Evolutionary conservation across 1,140 invertebrate genomes (phyloP), one percentile per base, ranked within the genome.

Genomic region (Hydropsyche tenuis): DNA sequence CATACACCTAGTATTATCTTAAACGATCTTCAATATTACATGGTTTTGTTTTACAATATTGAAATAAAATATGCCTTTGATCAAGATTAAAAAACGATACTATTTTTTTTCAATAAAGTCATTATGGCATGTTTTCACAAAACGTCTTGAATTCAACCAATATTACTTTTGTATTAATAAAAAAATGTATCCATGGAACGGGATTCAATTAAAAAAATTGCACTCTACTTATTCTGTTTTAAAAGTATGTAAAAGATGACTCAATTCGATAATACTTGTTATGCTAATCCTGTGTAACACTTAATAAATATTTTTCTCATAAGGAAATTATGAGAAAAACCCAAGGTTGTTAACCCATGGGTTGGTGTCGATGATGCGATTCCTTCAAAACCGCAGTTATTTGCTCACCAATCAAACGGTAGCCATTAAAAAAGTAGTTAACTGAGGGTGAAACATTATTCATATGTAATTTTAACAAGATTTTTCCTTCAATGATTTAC

Each of bases 401-500:
- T 53, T 16, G 30, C 30, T 4, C 3, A 4, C 9, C 30, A n/a
- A 46, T 20, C 48, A 16, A 53, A 7, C 16, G 48, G 48, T 53
- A 53, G 48, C 48, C 14, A 18, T 11, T 1, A 7, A 7, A 18
- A 18, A 4, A 37, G 3, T 37, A 37, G 3, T 37, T 18, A 60
- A 1, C 20, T 4, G 12, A 9, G 23, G 23, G n/a, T 25, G n/a
- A 48, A 7, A 48, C 14, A 48, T n/a, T n/a, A 48, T 48, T 48
- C 45, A 14, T 37, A 37, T 37, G 3, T 37, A 4, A 4, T 37
- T 37, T 37, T 37, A 9, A 9, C 3, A 37, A 37, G n/a, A n/a
- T 53, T 53, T 53, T 60, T 60, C 9, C 23, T n/a, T 18, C n/a
- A 60, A 60, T 60, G 23, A 60, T 60, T 60, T 20, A 22, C 25